A percentile compares a stretch with the other conserved stretches of the same genome.
These are phyloP conservation scores for Hybos culiciformis DNA, from an alignment of 2,888 invertebrate species.

Conservation along the genomic window DNA sequence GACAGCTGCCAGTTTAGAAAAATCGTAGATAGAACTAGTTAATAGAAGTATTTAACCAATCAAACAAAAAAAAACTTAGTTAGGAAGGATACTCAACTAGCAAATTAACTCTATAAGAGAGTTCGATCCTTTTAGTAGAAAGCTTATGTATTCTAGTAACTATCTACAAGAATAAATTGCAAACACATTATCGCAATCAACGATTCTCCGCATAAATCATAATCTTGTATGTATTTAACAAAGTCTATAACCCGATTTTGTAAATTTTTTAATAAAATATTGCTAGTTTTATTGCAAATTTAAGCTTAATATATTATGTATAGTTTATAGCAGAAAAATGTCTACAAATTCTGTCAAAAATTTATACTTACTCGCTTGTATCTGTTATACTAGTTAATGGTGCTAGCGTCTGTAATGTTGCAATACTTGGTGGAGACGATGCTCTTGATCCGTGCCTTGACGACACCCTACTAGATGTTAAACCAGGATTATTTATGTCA, in stretches of 20 bases:
- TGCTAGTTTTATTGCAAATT: not conserved
- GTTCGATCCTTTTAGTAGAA: too few relatives aligned
- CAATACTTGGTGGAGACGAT: conserved; percentile 38
- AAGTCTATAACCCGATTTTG: not conserved
- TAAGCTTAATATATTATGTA: not conserved
- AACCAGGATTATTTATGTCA: conserved; percentile 41
- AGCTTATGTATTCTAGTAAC: too few relatives aligned
- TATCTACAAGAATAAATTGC: too few relatives aligned
- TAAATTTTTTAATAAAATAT: not conserved
- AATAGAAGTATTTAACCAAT: too few relatives aligned
- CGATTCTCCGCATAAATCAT: too few relatives aligned
- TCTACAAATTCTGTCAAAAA: not conserved
- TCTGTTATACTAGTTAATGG: conserved; percentile 50
- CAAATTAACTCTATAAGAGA: too few relatives aligned
- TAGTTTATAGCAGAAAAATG: not conserved
- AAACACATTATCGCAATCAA: too few relatives aligned
- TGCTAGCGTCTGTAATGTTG: conserved; percentile 42
- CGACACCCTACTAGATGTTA: conserved; percentile 21
- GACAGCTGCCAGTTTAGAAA: too few relatives aligned
- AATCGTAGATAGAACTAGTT: too few relatives aligned
- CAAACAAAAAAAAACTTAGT: too few relatives aligned
- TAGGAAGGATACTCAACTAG: too few relatives aligned
- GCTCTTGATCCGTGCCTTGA: conserved; percentile 32
- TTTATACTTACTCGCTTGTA: conserved; percentile 46
- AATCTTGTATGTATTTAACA: too few relatives aligned